Evolutionary conservation across 2,888 invertebrate genomes (phyloP).

Genomic region (Mycogona germanica): DNA sequence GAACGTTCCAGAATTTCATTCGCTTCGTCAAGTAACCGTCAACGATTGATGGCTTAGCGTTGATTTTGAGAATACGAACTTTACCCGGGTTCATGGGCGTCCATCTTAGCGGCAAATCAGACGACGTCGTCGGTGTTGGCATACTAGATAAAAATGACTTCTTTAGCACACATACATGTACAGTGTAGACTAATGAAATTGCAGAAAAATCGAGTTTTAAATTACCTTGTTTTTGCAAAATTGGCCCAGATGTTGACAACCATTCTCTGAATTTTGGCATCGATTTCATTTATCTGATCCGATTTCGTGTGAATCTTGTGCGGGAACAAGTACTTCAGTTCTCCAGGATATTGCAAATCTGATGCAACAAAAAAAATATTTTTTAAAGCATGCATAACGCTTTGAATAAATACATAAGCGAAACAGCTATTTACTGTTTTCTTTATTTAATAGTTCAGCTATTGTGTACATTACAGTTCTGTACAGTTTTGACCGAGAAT

Average conservation of each 20-base stretch:
- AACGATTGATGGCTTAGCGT: background rate
- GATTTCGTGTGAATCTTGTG: no score
- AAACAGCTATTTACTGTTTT: no score
- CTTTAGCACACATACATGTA: no score
- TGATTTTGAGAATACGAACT: conserved; percentile 11
- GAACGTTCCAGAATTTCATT: conserved; percentile 13
- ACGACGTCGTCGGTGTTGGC: conserved; percentile 11
- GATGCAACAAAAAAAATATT: background rate
- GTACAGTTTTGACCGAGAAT: no score
- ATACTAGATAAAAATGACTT: background rate
- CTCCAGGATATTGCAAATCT: conserved; percentile 3
- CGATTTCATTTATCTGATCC: no score
- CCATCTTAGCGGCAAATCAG: conserved; percentile 11
- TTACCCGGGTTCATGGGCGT: conserved; percentile 17
- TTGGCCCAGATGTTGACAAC: conserved; percentile 10
- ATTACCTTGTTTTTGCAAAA: conserved; percentile 15
- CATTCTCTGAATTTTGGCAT: conserved; percentile 7
- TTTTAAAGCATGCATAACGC: no score
- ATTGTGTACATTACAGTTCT: no score
- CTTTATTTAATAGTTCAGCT: no score
- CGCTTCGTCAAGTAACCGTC: conserved; percentile 4
- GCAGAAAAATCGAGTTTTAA: background rate
- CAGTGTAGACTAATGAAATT: background rate
- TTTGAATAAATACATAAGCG: no score
- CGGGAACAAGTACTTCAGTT: conserved; percentile 3